Evolutionary conservation across 2,113 vertebrate genomes (phyloP), one percentile per base, ranked within the genome.

Genomic region (Bombycilla garrulus): DNA sequence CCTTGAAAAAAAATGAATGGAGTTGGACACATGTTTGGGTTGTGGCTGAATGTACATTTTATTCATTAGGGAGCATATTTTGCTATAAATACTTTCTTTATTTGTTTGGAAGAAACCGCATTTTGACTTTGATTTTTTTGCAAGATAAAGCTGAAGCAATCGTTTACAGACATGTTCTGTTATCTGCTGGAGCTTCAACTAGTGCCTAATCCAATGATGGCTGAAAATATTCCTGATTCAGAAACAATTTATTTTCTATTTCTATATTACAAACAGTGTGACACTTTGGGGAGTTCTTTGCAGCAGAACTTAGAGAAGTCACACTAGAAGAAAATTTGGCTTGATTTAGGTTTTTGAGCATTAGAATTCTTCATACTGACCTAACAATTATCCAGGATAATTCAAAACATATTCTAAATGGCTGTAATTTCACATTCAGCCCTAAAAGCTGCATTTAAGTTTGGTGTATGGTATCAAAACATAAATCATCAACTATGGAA

Each of bases 71-170:
- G 16, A 78, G 21, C 61, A 31, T 58, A 85, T 88, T 92, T 70
- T 57, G 25, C 38, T 95, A 31, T 57, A 93, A 88, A 72, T 26
- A 10, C 1, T 3, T 73, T 58, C n/a, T 95, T 94, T 77, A 85
- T 88, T 42, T 89, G 25, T 78, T 91, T 66, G 14, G 35, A 69
- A 77, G 62, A 65, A 85, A 51, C 24, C 51, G 21, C 15, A 53
- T 92, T 97, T 88, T 93, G 36, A 81, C 25, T 90, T 94, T 64
- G 81, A 66, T 83, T 53, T 91, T 91, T 95, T 74, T 91, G 79
- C 95, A 87, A 92, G 78, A 94, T 92, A 84, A 70, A 20, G 5
- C n/a, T 81, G 29, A 81, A 78, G 20, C 4, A 69, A 69, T 74
- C 29, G 2, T 79, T 87, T 74, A 40, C 20, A 84, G 67, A 50